A percentile compares a stretch with the other conserved stretches of the same genome.
phyloP scores from a whole-genome alignment of 2,797 vertebrate genomes.

The Sphaeramia orbicularis region DNA sequence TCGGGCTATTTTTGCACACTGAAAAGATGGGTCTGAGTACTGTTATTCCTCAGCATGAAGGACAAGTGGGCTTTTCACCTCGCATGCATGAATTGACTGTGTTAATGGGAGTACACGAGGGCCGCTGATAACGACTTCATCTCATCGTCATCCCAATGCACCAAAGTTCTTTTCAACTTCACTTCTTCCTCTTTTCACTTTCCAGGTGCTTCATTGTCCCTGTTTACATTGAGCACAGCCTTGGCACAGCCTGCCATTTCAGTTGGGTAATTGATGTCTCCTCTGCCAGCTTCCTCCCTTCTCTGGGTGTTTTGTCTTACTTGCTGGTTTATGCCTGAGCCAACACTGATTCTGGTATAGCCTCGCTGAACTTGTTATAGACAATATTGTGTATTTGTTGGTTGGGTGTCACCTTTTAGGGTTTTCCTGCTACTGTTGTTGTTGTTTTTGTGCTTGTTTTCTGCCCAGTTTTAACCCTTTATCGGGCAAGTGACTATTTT shows the following conservation, averaged over 20 bases:
- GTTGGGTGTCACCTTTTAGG: constrained; percentile 1
- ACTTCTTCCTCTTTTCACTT: constrained; percentile 4
- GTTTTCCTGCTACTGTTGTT: neutral
- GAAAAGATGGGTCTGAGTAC: constrained; percentile 3
- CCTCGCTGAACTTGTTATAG: constrained; percentile 24
- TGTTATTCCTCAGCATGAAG: neutral
- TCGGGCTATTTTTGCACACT: constrained; percentile 24
- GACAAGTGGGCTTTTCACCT: constrained; percentile 15
- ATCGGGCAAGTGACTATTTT: too few species aligned
- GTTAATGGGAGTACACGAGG: constrained; percentile 5
- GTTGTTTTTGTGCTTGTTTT: constrained; percentile 16
- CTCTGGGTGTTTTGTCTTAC: constrained; percentile 16
- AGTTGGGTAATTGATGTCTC: constrained; percentile 27
- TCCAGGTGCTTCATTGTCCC: constrained; percentile 4
- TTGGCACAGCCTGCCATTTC: constrained; percentile 20
- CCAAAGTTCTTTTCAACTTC: constrained; percentile 18
- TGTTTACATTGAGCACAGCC: constrained; percentile 1
- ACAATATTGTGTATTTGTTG: constrained; percentile 2
- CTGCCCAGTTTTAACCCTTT: too few species aligned
- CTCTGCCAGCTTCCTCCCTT: constrained; percentile 35
- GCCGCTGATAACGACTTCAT: constrained; percentile 25
- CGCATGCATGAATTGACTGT: constrained; percentile 1
- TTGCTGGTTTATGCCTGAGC: constrained; percentile 18
- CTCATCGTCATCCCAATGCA: constrained; percentile 14
- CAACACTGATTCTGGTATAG: constrained; percentile 10